Conservation (phyloP, 2,797 vertebrate species). For the Microhierax caerulescens region DNA sequence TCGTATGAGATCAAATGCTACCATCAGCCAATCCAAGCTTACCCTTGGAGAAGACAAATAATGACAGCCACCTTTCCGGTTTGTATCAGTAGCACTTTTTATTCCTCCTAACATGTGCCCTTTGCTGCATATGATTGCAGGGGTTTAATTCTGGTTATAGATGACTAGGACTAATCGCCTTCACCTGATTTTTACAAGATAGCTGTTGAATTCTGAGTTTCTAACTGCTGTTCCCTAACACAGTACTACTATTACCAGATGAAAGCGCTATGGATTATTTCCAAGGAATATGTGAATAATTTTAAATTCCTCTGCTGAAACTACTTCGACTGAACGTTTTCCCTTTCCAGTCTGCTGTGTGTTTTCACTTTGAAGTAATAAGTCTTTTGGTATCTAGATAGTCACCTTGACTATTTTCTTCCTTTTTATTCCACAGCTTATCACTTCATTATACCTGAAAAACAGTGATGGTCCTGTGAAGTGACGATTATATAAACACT, state of each 20-base stretch:
- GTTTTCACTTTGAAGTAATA: slow-evolving; percentile 17
- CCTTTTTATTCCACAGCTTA: neutral
- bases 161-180: neutral
- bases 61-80: neutral
- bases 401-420: neutral
- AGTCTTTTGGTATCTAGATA: neutral
- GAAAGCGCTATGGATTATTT: neutral
- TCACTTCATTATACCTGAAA: neutral
- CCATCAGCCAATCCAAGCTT: neutral
- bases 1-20: neutral
- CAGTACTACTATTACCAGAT: neutral
- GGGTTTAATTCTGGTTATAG: neutral
- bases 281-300: slow-evolving; percentile 42
- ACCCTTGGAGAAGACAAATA: neutral
- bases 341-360: neutral
- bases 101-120: neutral
- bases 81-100: neutral
- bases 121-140: neutral
- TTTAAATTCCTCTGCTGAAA: slow-evolving; percentile 9
- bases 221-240: neutral
- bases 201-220: neutral
- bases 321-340: neutral
- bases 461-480: neutral
- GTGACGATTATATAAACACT: neutral
- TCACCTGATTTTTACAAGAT: neutral